These are phyloP conservation scores for Oreochromis mossambicus DNA, from an alignment of 2,797 vertebrate genomes.

Conservation along the genomic window DNA sequence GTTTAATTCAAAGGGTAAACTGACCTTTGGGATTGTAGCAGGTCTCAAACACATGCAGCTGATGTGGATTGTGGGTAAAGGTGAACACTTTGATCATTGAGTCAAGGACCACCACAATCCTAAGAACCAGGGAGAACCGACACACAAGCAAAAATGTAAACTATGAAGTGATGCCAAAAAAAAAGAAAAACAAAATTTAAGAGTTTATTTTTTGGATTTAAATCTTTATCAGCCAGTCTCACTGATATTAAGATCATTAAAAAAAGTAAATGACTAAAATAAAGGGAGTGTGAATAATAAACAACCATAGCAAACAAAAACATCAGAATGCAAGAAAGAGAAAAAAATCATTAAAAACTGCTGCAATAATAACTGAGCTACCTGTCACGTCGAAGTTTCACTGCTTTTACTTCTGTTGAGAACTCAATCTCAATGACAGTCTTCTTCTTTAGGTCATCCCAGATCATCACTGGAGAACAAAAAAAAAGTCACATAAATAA, in stretches of 20 bases:
- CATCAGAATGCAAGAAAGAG: neutral
- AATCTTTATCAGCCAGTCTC: neutral
- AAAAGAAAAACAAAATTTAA: neutral
- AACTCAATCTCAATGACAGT: slow-evolving; percentile 98
- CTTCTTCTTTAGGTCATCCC: slow-evolving; percentile 99
- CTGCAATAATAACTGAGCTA: slow-evolving; percentile 32
- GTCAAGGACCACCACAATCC: slow-evolving; percentile 97
- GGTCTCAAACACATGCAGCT: slow-evolving; percentile 97
- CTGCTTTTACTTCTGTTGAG: slow-evolving; percentile 97
- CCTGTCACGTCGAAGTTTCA: slow-evolving; percentile 95
- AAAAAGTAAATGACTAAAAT: too few relatives aligned
- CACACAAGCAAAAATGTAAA: neutral
- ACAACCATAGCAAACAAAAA: neutral
- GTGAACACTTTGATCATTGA: slow-evolving; percentile 99
- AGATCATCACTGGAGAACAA: slow-evolving; percentile 89
- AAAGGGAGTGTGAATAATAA: neutral
- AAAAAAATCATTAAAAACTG: neutral
- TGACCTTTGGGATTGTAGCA: slow-evolving; percentile 98
- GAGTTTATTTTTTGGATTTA: neutral
- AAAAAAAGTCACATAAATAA: neutral
- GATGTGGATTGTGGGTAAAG: slow-evolving; percentile 98
- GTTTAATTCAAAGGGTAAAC: neutral
- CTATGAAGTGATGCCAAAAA: neutral
- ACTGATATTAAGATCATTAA: neutral
- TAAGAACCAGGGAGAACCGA: slow-evolving; percentile 56